These are phyloP conservation scores for Xylocopa sonorina DNA, from an alignment of 1,140 invertebrate genomes.

Conservation along the genomic window DNA sequence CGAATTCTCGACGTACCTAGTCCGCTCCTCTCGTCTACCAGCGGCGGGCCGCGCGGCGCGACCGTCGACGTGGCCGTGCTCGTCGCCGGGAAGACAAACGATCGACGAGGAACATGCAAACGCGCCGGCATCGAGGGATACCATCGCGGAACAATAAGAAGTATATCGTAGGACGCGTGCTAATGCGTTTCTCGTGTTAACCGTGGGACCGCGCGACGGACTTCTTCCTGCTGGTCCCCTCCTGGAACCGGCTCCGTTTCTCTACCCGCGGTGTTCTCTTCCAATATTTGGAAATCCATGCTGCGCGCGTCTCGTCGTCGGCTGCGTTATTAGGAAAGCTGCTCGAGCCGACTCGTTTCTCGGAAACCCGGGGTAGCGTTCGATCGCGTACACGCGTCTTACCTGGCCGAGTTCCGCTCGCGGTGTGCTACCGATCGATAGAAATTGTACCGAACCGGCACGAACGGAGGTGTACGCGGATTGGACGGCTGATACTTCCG, in stretches of 20 bases:
- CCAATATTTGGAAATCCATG: constrained; percentile 72
- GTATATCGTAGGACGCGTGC: constrained; percentile 71
- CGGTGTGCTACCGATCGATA: no score
- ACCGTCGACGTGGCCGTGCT: constrained; percentile 47
- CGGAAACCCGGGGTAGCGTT: constrained; percentile 21
- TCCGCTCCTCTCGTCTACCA: constrained; percentile 13
- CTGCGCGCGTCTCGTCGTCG: no score
- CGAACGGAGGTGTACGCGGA: no score
- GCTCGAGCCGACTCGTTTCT: constrained; percentile 16
- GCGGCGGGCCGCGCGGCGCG: background rate
- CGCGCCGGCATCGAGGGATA: constrained; percentile 64
- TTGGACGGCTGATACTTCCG: constrained; percentile 63
- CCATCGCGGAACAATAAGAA: constrained; percentile 72
- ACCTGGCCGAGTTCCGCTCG: no score
- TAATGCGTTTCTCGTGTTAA: constrained; percentile 76
- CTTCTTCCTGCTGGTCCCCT: constrained; percentile 23
- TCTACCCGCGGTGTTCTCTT: constrained; percentile 42
- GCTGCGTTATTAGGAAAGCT: constrained; percentile 15
- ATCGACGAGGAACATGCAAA: constrained; percentile 68
- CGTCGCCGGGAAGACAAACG: constrained; percentile 66
- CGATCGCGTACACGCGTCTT: no score
- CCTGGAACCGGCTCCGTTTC: constrained; percentile 26
- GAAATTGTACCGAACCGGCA: constrained; percentile 49
- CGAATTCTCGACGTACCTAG: constrained; percentile 65
- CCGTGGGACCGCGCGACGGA: constrained; percentile 60